Base-by-base conservation (phyloP, 2,113 vertebrate species). In the Lota lota region DNA sequence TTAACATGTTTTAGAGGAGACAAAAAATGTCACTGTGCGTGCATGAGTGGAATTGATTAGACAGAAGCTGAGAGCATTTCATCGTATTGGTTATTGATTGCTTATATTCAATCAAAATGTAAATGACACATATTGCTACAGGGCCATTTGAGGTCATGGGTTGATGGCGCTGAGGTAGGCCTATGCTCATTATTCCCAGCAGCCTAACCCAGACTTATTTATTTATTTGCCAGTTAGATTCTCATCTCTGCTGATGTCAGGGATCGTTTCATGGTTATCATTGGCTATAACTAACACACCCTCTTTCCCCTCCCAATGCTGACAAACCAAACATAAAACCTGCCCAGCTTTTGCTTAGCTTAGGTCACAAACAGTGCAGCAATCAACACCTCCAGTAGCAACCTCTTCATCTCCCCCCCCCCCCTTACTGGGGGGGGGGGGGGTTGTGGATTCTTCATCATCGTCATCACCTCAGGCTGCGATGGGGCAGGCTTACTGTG, bases 401-500 rank as follows among this genome's bases (percentile, higher is more conserved):
- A 80, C 78, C 65, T 77, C 73, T 81, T 82, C 78, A 87, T 83
- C 75, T 78, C 64, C 82, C 5, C 28, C 82, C 86, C 82, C 87
- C 89, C 83, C 83, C 87, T 47, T 82, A 79, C n/a, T n/a, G n/a
- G n/a, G n/a, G n/a, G n/a, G n/a, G n/a, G n/a, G n/a, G n/a, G n/a
- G n/a, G n/a, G 86, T 77, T 61, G 77, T 70, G 79, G 78, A 87
- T 85, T 85, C 83, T 65, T 83, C 81, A 84, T 85, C 81, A 80
- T 83, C 85, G 77, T 82, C 81, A 85, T 85, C 81, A 81, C 82
- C 83, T 83, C 82, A 85, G 86, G 51, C 84, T 21, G 80, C 79
- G 83, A 75, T 75, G 78, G 74, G 83, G 36, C 65, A 74, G 75
- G 80, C 88, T 91, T 90, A 89, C 88, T 88, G 88, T 87, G 70